phyloP scores from a whole-genome alignment of 2,113 vertebrate genomes.

The Perognathus longimembris region DNA sequence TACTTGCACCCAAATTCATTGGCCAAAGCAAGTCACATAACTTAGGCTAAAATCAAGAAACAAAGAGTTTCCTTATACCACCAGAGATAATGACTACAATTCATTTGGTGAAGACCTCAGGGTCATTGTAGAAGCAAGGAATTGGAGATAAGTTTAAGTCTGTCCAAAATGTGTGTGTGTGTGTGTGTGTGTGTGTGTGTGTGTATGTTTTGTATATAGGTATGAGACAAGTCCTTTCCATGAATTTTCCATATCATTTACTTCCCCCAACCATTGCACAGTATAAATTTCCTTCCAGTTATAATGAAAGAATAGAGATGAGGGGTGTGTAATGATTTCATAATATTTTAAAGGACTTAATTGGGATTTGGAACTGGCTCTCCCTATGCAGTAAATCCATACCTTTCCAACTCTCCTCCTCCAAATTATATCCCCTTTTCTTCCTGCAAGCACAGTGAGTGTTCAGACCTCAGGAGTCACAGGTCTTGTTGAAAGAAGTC shows the following conservation, averaged over 20 bases:
- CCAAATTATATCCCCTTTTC: slow-evolving; percentile 3
- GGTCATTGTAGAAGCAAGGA: not conserved
- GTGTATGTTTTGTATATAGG: not conserved
- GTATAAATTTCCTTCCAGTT: not conserved
- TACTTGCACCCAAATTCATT: not conserved
- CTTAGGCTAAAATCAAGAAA: not conserved
- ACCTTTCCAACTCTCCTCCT: not conserved
- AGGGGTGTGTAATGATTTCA: not conserved
- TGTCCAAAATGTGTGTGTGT: not conserved
- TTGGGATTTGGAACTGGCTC: not conserved
- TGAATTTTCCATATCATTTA: not conserved
- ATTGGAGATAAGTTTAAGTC: not conserved
- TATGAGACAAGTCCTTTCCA: not conserved
- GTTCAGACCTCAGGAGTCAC: not conserved
- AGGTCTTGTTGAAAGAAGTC: slow-evolving; percentile 72
- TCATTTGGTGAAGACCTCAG: not conserved
- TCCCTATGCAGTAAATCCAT: not conserved
- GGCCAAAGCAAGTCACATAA: not conserved
- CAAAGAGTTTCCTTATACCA: not conserved
- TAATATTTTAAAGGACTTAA: not conserved
- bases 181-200: no score
- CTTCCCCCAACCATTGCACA: not conserved
- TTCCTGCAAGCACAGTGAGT: not conserved
- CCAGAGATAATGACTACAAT: not conserved
- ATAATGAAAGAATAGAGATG: not conserved